Percentiles rank a stretch among this genome's conserved stretches.
Conservation (phyloP, 2,888 invertebrate species). For the Ormia ochracea region DNA sequence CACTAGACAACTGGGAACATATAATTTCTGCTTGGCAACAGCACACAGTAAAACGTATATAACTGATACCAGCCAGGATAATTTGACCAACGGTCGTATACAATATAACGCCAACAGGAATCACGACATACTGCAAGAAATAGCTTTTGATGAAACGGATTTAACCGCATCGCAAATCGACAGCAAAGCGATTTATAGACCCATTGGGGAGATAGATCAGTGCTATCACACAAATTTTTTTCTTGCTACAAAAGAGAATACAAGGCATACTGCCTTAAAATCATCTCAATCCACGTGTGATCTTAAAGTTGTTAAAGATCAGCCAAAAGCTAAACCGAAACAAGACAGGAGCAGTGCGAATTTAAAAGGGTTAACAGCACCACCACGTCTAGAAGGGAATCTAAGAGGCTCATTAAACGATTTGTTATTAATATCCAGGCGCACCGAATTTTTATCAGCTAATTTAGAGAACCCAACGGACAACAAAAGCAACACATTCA, state of each 20-base stretch:
- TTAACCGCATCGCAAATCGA: slow-evolving; percentile 55
- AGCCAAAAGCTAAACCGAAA: slow-evolving; percentile 27
- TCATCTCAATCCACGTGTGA: slow-evolving; percentile 13
- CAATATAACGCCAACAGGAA: slow-evolving; percentile 32
- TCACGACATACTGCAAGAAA: slow-evolving; percentile 59
- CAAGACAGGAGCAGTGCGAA: slow-evolving; percentile 25
- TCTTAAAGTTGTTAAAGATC: slow-evolving; percentile 45
- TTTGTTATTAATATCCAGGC: slow-evolving; percentile 34
- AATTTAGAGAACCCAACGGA: background rate
- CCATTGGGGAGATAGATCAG: slow-evolving; percentile 30
- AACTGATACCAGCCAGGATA: slow-evolving; percentile 25
- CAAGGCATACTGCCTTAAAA: background rate
- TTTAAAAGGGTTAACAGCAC: slow-evolving; percentile 66
- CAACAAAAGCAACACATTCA: background rate
- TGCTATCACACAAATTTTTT: background rate
- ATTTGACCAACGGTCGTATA: background rate
- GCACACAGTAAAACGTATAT: slow-evolving; percentile 55
- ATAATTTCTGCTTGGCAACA: slow-evolving; percentile 68
- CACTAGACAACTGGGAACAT: slow-evolving; percentile 69
- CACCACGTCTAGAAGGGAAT: slow-evolving; percentile 65
- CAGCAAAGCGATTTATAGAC: slow-evolving; percentile 44
- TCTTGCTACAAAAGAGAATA: background rate
- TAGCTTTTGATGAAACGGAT: slow-evolving; percentile 55
- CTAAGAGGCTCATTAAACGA: slow-evolving; percentile 50
- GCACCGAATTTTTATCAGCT: slow-evolving; percentile 37